Evolutionary conservation across 2,888 invertebrate species (phyloP), one percentile per base, ranked within the genome.

Genomic region (Aleiodes testaceus): DNA sequence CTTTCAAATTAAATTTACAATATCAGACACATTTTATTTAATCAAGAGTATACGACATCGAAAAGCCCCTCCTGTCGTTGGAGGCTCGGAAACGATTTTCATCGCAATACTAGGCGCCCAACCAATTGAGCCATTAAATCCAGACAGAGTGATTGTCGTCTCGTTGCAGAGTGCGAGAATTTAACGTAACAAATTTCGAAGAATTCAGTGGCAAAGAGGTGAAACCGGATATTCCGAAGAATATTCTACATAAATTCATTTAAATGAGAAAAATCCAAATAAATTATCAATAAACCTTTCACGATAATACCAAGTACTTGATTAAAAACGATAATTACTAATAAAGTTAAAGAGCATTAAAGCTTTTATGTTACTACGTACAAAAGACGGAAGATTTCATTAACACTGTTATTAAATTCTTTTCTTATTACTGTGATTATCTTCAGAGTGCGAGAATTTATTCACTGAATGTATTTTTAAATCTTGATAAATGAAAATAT

Each of bases 21-120:
- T 85, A 85, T 84, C 85, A 85, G 85, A 84, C 84, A 79, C 85
- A 82, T 85, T 85, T 85, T 85, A 85, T 85, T 85, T 83, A 84
- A 85, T 85, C 85, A 84, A 49, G 36, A 74, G 70, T 66, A 36
- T 71, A 72, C 75, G 73, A 74, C 55, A 69, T 36, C 74, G 69
- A 75, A 69, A 59, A 64, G 69, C 63, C 72, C 78, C 79, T 72
- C 73, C 76, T 78, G 47, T 53, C 36, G 61, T 55, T 55, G 36
- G 36, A 9, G 53, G 66, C 70, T 53, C 65, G 69, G 79, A 79
- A 82, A 81, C 81, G 79, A 82, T 82, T 81, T 84, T 81, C 82
- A 80, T 80, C 79, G 82, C 80, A 73, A 76, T 75, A 75, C 69
- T 65, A 14, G 66, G 30, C 49, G 12, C 36, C 16, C 30, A 53